Evolutionary conservation across 2,888 invertebrate species (phyloP).

Genomic region (Bruchidius siliquastri): DNA sequence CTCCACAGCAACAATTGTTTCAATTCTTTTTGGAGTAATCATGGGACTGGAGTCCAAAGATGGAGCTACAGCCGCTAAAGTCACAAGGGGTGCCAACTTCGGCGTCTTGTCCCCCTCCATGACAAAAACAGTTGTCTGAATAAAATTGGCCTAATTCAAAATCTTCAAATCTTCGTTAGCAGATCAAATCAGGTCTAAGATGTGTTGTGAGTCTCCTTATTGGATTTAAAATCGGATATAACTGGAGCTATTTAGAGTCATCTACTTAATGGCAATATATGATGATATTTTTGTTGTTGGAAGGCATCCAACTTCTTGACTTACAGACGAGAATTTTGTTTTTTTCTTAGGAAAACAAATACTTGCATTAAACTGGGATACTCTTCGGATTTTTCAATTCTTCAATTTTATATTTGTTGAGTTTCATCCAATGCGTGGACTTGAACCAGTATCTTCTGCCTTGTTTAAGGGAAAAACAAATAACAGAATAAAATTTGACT

Average conservation of each 20-base stretch:
- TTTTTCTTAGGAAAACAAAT: not conserved
- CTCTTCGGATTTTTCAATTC: no score
- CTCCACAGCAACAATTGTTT: slow-evolving; percentile 17
- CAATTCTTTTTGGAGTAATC: slow-evolving; percentile 13
- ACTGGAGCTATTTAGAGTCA: no score
- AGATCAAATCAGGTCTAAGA: no score
- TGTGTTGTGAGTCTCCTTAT: no score
- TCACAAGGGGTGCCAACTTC: slow-evolving; percentile 23
- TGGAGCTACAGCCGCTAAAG: slow-evolving; percentile 24
- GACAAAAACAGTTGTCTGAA: not conserved
- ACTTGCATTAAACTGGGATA: no score
- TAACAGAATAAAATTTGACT: not conserved
- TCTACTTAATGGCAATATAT: not conserved
- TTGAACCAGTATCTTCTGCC: not conserved
- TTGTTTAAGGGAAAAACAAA: not conserved
- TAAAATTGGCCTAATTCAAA: not conserved
- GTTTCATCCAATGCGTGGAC: not conserved
- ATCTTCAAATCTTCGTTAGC: no score
- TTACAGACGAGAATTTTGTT: not conserved
- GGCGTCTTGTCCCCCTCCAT: slow-evolving; percentile 10
- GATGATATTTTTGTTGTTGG: no score
- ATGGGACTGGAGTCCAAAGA: slow-evolving; percentile 28
- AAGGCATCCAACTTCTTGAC: not conserved
- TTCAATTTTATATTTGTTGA: no score
- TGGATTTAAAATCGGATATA: no score